A percentile compares a stretch with the other conserved stretches of the same genome.
Conservation (phyloP, 2,113 vertebrate species). For the Hyperoodon ampullatus region DNA sequence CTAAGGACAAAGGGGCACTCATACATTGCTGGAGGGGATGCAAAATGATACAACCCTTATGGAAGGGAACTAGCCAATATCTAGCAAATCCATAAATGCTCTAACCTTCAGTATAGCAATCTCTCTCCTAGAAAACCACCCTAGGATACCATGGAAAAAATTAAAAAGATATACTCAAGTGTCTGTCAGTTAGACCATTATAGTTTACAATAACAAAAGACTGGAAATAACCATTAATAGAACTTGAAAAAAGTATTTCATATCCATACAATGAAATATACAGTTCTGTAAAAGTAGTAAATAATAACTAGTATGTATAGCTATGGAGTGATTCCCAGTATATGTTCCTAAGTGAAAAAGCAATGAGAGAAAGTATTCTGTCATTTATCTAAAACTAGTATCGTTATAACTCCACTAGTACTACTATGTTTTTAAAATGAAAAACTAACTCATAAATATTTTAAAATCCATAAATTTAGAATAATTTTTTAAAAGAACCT, state of each 20-base stretch:
- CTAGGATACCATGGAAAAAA: not conserved
- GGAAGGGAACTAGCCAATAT: not conserved
- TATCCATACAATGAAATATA: not conserved
- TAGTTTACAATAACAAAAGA: not conserved
- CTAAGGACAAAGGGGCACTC: not conserved
- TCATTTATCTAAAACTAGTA: not conserved
- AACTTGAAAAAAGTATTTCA: not conserved
- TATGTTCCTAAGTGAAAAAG: not conserved
- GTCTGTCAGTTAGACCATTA: not conserved
- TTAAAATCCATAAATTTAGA: not conserved
- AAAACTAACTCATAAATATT: not conserved
- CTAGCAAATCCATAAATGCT: not conserved
- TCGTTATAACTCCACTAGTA: not conserved
- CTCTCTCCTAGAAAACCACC: not conserved
- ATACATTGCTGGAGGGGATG: too few relatives aligned
- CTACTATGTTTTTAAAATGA: not conserved
- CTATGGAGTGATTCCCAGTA: not conserved
- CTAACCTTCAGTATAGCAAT: not conserved
- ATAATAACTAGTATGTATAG: not conserved
- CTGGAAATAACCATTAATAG: not conserved
- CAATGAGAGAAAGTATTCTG: not conserved
- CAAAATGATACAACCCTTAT: not conserved
- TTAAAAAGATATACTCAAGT: not conserved
- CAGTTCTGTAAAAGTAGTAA: not conserved
- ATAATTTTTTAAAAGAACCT: not conserved